These are phyloP conservation scores for Theonella swinhoei DNA, from an alignment of 37 sponge, comb jelly and placozoan genomes.

Conservation along the genomic window DNA sequence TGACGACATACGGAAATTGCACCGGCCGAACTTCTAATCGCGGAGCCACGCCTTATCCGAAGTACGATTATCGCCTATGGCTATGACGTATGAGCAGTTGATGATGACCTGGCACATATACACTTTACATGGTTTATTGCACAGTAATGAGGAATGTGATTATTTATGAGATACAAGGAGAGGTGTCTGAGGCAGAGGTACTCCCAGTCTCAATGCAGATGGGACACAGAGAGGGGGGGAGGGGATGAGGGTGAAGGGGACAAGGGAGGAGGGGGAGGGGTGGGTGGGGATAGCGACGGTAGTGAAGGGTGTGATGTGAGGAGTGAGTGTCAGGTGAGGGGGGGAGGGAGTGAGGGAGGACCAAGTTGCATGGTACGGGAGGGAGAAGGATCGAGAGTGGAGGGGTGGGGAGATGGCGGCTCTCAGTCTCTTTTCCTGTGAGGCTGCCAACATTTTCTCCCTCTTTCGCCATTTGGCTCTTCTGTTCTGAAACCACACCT, in stretches of 20 bases:
- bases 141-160: too few species aligned
- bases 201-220: background rate
- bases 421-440: background rate
- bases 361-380: background rate
- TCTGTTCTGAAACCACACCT: conserved; percentile 96
- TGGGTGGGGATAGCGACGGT: background rate
- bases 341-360: background rate
- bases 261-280: background rate
- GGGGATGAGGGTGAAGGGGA: background rate
- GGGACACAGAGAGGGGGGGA: background rate
- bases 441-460: conserved; percentile 59
- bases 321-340: background rate
- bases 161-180: too few species aligned
- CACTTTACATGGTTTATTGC: too few species aligned
- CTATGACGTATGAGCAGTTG: too few species aligned
- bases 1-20: too few species aligned
- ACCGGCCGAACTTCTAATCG: too few species aligned
- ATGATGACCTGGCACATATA: too few species aligned
- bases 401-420: background rate
- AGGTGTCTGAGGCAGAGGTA: too few species aligned
- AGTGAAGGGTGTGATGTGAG: background rate
- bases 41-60: too few species aligned
- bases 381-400: background rate
- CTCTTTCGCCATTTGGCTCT: conserved; percentile 92
- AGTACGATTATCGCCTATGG: too few species aligned